Evolutionary conservation across 35 echinoderm and acorn worm species (phyloP).

Genomic region (Anneissia japonica): DNA sequence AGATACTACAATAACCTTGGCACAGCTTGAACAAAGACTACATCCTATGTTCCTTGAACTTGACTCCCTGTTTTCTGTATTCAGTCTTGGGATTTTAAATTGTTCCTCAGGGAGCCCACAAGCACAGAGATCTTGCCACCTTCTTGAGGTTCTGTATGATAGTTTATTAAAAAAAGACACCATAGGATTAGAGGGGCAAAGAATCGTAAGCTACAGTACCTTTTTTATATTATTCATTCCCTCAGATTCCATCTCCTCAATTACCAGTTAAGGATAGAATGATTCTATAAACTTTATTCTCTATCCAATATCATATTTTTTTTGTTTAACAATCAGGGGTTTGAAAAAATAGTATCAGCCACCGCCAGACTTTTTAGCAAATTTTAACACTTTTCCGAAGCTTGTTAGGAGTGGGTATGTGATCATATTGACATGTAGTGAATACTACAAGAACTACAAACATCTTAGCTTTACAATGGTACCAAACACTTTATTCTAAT

Average conservation of each 20-base stretch:
- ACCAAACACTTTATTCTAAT: no score
- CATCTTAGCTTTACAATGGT: no score
- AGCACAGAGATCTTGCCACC: constrained; percentile 4
- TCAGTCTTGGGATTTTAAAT: constrained; percentile 11
- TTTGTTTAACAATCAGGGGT: no score
- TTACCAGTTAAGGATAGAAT: no score
- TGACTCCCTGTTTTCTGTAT: constrained; percentile 5
- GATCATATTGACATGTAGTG: no score
- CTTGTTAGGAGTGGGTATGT: no score
- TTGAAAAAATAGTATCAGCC: no score
- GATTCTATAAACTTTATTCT: no score
- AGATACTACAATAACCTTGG: constrained; percentile 39
- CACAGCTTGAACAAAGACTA: constrained; percentile 11
- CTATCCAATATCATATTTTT: no score
- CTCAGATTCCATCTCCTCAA: background rate
- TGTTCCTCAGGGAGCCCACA: background rate
- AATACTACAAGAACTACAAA: no score
- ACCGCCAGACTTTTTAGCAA: no score
- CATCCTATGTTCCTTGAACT: background rate
- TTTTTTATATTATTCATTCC: background rate
- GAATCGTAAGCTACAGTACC: background rate
- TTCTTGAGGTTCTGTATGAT: constrained; percentile 17
- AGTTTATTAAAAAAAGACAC: constrained; percentile 24
- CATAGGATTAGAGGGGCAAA: background rate
- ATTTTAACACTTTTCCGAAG: no score